phyloP scores from a whole-genome alignment of 2,888 invertebrate genomes.

The Epinotia demarniana region DNA sequence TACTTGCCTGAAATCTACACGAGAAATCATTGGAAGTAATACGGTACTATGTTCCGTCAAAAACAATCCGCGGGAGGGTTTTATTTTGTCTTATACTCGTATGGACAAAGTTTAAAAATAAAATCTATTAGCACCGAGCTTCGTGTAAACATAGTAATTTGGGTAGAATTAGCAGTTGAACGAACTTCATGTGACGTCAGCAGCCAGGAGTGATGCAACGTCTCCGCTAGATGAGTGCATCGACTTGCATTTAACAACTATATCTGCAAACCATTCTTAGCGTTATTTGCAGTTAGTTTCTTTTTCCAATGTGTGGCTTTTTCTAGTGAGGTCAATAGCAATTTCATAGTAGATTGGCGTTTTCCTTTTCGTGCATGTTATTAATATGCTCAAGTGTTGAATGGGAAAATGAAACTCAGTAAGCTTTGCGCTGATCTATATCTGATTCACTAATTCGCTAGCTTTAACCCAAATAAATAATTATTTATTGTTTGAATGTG shows the following conservation, averaged over 20 bases:
- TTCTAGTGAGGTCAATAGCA: background rate
- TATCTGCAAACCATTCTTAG: conserved; percentile 27
- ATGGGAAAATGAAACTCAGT: background rate
- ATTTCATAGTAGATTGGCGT: background rate
- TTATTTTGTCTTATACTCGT: conserved; percentile 14
- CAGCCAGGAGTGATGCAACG: conserved; percentile 32
- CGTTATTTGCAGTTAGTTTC: conserved; percentile 3
- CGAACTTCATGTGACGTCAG: conserved; percentile 41
- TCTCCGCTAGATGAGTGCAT: conserved; percentile 35
- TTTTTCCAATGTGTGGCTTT: background rate
- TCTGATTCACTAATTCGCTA: too few species aligned
- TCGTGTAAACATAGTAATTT: conserved; percentile 29
- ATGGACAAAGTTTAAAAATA: conserved; percentile 31
- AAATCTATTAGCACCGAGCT: conserved; percentile 23
- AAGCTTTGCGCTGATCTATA: too few species aligned
- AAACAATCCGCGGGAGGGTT: background rate
- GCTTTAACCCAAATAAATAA: too few species aligned
- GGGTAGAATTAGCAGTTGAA: conserved; percentile 39
- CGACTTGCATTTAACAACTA: conserved; percentile 32
- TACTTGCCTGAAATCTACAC: background rate
- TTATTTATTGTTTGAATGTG: too few species aligned
- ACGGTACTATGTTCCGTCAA: background rate
- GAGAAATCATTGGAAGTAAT: background rate
- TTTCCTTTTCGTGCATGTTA: background rate
- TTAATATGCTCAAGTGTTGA: background rate